Evolutionary conservation across 1,140 invertebrate genomes (phyloP), one percentile per base, ranked within the genome.

Genomic region (Aphelinus atriplicis): DNA sequence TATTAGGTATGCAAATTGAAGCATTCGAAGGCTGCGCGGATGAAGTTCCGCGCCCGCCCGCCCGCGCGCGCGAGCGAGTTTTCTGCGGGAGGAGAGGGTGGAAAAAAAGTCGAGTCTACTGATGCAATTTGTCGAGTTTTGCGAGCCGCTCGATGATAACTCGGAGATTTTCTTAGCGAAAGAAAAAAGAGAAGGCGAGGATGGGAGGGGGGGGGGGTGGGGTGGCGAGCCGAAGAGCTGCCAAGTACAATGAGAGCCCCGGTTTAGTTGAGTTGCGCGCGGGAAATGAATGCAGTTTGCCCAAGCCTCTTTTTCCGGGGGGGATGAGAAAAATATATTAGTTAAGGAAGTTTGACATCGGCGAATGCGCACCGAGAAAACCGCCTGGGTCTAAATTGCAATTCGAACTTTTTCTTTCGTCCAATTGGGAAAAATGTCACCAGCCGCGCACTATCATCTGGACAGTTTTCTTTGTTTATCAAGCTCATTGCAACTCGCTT

Each of bases 1-100:
- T 79, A 75, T 81, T 81, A 81, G 71, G 64, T 80, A 81, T 80
- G 78, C 76, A 81, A 82, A 81, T 80, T 80, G 78, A 80, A 81
- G 72, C 72, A 77, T 81, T 81, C 75, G 78, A 77, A 81, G 73
- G 64, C 70, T 57, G 2, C 26, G 55, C 72, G 80, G 68, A 80
- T 81, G 78, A 82, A 80, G 78, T 81, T 80, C 76, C 78, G 66
- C 4, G 26, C 26, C 26, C 26, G 26, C 26, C 26, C 26, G 26
- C 26, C 26, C 26, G 26, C 26, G 0, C 26, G 26, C 26, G 51
- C 51, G 9, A 9, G 9, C 51, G 51, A 53, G 51, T 53, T 53
- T 53, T 9, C 51, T 9, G 51, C 9, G 51, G 51, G 4, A 53
- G 26, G 26, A 53, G 9, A 53, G 26, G 57, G 7, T 60, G 50